phyloP scores from a whole-genome alignment of 2,888 invertebrate genomes.

The Hymenopus coronatus region DNA sequence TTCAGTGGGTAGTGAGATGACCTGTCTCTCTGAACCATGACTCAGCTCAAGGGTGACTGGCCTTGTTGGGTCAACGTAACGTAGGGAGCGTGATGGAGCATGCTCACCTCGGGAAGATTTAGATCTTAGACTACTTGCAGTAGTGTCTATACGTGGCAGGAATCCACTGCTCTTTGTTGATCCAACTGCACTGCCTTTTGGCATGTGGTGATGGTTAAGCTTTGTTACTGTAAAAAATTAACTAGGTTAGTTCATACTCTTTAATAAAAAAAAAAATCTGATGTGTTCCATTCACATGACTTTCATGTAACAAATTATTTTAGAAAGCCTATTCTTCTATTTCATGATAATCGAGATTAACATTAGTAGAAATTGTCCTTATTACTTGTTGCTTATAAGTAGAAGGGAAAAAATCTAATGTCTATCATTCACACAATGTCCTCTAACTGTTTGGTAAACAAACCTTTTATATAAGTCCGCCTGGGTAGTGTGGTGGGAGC shows the following conservation, averaged over 20 bases:
- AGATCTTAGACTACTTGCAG: conserved; percentile 8
- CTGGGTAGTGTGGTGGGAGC: no score
- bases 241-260: background rate
- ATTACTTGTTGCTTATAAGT: no score
- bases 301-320: no score
- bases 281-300: no score
- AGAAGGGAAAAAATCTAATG: no score
- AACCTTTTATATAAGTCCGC: no score
- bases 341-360: no score
- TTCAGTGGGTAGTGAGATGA: conserved; percentile 84
- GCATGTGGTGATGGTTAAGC: conserved; percentile 77
- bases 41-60: conserved; percentile 67
- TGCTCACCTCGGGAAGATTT: conserved; percentile 34
- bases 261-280: background rate
- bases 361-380: no score
- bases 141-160: conserved; percentile 63
- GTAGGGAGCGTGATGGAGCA: conserved; percentile 32
- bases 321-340: no score
- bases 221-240: conserved; percentile 62
- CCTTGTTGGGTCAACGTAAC: conserved; percentile 42
- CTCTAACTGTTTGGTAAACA: no score
- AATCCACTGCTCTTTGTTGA: conserved; percentile 54
- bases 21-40: conserved; percentile 73
- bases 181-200: conserved; percentile 53
- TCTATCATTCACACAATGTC: no score